Percentiles rank a stretch among this genome's conserved stretches.
These are phyloP conservation scores for Willowsia nigromaculata DNA, from an alignment of 2,888 invertebrate species.

Conservation along the genomic window DNA sequence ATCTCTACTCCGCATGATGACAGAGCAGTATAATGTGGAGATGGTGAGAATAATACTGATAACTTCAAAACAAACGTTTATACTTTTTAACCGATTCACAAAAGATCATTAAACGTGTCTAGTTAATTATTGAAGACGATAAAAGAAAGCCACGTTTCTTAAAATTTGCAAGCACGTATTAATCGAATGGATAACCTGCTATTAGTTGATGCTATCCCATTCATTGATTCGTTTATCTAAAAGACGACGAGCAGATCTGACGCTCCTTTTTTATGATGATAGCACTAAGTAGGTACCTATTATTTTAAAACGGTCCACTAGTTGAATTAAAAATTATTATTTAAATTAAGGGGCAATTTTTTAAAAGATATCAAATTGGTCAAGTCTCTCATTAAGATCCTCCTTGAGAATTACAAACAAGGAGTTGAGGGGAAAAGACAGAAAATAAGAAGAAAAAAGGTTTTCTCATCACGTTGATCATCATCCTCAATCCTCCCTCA, in stretches of 20 bases:
- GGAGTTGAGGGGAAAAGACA: constrained; percentile 39
- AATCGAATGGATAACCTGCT: constrained; percentile 23
- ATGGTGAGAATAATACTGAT: neutral
- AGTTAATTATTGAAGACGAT: constrained; percentile 58
- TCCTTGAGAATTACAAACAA: constrained; percentile 35
- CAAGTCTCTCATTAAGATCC: neutral
- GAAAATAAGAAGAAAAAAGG: neutral
- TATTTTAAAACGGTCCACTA: constrained; percentile 10
- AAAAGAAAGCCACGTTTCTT: neutral
- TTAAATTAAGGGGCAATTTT: constrained; percentile 50
- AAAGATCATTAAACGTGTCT: constrained; percentile 56
- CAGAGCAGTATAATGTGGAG: neutral
- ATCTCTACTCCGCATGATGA: neutral
- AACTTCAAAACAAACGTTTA: neutral
- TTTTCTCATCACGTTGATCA: constrained; percentile 23
- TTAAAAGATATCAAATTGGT: constrained; percentile 41
- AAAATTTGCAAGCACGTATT: constrained; percentile 52
- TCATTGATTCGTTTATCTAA: constrained; percentile 41
- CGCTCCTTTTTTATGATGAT: neutral
- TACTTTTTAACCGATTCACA: neutral
- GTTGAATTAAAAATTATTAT: constrained; percentile 54
- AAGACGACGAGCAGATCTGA: neutral
- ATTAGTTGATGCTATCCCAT: neutral
- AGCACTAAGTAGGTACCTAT: constrained; percentile 61
- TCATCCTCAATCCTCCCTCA: neutral